Base-by-base conservation (phyloP, 2,113 vertebrate genomes). In the Oncorhynchus clarkii region DNA sequence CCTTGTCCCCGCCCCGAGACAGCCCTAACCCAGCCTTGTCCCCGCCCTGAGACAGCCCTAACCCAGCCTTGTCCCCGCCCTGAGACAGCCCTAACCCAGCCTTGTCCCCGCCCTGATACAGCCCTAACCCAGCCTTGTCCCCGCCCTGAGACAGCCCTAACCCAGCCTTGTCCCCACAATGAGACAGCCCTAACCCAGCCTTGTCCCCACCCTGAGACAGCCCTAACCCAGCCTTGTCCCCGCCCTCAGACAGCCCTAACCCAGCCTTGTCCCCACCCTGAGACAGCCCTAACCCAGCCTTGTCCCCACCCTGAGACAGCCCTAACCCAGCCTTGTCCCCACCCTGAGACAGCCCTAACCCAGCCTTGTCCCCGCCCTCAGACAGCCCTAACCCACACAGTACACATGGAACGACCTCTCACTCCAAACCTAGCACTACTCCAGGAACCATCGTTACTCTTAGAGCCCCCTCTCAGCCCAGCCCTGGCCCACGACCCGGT, bases 401-500 rank as follows among this genome's bases (percentile, higher is more conserved):
- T 54, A 54, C 51, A 54, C 51, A 18, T 54, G 51, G 51, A 54
- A 54, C 51, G 16, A 18, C 51, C 14, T 54, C 16, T 54, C 14
- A 54, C 51, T 54, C 51, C 51, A 18, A 18, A 54, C 12, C 51
- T 16, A 0, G 39, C 77, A 39, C 57, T 62, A 14, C 85, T 82
- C 39, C 67, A 85, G 65, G 83, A 65, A 0, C 77, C 87, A 54
- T 54, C 13, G 51, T 14, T 54, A 39, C 7, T 9, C 34, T 9
- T 39, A 9, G 34, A 39, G 7, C 5, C 51, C 51, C 2, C n/a
- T 81, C 67, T 39, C 89, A 82, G 91, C 93, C 71, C 89, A 87
- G 2, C 80, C 88, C 68, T 39, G 34, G 34, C 34, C 8, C 34
- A 39, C 34, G 7, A 39, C 34, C 8, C 7, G 9, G 34, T 39